These are phyloP conservation scores for Chromobotia macracanthus DNA, from an alignment of 2,797 vertebrate species.

Conservation along the genomic window DNA sequence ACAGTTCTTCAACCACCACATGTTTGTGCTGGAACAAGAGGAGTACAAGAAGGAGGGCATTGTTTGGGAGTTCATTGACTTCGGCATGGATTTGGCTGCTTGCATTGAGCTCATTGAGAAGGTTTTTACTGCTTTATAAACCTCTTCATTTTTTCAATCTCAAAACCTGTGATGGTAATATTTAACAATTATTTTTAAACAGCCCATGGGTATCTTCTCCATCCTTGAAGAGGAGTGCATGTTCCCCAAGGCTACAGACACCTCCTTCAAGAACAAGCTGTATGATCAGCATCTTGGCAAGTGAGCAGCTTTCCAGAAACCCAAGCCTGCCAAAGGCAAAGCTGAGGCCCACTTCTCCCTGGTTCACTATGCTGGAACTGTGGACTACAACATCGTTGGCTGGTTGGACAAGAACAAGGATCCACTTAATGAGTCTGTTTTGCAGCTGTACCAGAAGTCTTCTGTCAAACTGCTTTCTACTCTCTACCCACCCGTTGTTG, in stretches of 20 bases:
- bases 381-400: constrained; percentile 72
- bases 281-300: constrained; percentile 81
- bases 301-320: constrained; percentile 72
- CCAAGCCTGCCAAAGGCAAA: constrained; percentile 72
- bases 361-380: constrained; percentile 73
- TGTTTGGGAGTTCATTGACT: constrained; percentile 66
- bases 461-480: constrained; percentile 75
- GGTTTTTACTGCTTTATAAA: constrained; percentile 34
- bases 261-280: constrained; percentile 75
- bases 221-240: constrained; percentile 90
- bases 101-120: constrained; percentile 70
- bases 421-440: constrained; percentile 75
- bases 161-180: neutral
- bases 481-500: constrained; percentile 64
- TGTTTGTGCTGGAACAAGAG: constrained; percentile 80
- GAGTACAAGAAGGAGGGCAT: constrained; percentile 81
- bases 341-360: constrained; percentile 77
- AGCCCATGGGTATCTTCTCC: constrained; percentile 86
- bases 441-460: constrained; percentile 79
- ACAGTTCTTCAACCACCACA: constrained; percentile 72
- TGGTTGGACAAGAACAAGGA: constrained; percentile 81
- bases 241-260: constrained; percentile 85
- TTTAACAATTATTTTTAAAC: neutral
- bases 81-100: constrained; percentile 61
- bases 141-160: neutral